phyloP scores from a whole-genome alignment of 1,140 invertebrate species.

The Tenebrio molitor region DNA sequence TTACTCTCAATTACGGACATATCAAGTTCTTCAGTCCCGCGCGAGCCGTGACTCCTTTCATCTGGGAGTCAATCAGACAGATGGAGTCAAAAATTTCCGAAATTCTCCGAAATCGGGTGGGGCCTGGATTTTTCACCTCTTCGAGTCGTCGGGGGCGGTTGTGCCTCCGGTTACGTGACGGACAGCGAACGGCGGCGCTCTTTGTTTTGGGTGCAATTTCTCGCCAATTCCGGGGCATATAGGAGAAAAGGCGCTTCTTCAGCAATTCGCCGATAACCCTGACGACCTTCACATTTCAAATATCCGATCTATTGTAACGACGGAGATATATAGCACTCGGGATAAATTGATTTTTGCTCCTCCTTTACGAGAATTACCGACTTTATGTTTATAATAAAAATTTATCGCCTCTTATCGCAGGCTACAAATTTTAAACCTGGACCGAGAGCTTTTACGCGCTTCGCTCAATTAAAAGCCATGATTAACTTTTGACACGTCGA shows the following conservation, averaged over 20 bases:
- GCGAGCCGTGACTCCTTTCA: constrained; percentile 43
- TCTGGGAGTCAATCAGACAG: constrained; percentile 21
- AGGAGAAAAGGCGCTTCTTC: constrained; percentile 33
- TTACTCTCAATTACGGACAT: constrained; percentile 54
- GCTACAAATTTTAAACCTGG: constrained; percentile 35
- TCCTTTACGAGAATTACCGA: constrained; percentile 41
- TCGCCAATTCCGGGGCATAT: constrained; percentile 9
- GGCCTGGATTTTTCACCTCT: too few species aligned
- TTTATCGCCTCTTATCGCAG: constrained; percentile 28
- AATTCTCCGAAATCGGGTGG: too few species aligned
- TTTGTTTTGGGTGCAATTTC: constrained; percentile 32
- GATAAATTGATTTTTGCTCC: constrained; percentile 45
- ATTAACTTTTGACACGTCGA: constrained; percentile 21
- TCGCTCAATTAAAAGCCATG: constrained; percentile 17
- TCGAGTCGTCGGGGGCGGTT: too few species aligned
- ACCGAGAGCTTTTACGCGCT: constrained; percentile 18
- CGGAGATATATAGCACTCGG: constrained; percentile 40
- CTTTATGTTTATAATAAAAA: constrained; percentile 47
- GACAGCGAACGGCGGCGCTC: too few species aligned
- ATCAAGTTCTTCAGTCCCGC: constrained; percentile 51
- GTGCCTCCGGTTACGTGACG: too few species aligned
- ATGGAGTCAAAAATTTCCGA: too few species aligned
- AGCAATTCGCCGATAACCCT: constrained; percentile 33
- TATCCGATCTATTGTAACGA: constrained; percentile 43
- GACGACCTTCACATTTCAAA: constrained; percentile 43